Base-by-base conservation (phyloP, 2,113 vertebrate genomes). In the Collichthys lucidus region DNA sequence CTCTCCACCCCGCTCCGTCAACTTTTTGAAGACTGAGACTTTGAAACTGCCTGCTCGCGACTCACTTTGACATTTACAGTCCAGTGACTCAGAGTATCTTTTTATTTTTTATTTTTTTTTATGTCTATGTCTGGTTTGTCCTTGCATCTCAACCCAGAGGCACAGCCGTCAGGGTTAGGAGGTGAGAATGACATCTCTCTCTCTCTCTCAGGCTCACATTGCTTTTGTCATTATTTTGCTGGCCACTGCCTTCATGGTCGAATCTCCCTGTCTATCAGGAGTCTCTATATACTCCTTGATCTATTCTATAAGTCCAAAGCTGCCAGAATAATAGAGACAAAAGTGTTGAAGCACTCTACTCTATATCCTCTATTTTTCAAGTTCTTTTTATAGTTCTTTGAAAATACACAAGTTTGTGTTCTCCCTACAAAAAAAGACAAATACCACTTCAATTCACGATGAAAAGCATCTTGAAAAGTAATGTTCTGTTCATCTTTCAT, bases 51-150 rank as follows among this genome's bases (percentile, higher is more conserved):
- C 59, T 0, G 55, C 3, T 57, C 56, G 15, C 9, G 10, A 57
- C 71, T 49, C 57, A 50, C 26, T 74, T 31, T 88, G 84, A 84
- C 78, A 82, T 90, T 88, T 86, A 40, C 73, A 65, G 61, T 26
- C 4, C 19, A 77, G 78, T 42, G 74, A 79, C 11, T 85, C 49
- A 11, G 22, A 68, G 40, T 1, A 10, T 20, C 1, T 44, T 52
- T 2, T n/a, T 11, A n/a, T 68, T 66, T 55, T 14, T 44, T 5
- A 0, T 29, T 29, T 8, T 24, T 4, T 55, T 11, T 68, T 69
- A 40, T 9, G 35, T 9, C 35, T 40, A 40, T 40, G 35, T 40
- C 5, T 24, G 5, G 65, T 74, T 3, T 62, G 61, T 68, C 56
- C 72, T 67, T 5, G 24, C n/a, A 64, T 77, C 46, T 72, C 19